Evolutionary conservation across 1,140 invertebrate genomes (phyloP), one percentile per base, ranked within the genome.

Genomic region (Babylonia areolata): DNA sequence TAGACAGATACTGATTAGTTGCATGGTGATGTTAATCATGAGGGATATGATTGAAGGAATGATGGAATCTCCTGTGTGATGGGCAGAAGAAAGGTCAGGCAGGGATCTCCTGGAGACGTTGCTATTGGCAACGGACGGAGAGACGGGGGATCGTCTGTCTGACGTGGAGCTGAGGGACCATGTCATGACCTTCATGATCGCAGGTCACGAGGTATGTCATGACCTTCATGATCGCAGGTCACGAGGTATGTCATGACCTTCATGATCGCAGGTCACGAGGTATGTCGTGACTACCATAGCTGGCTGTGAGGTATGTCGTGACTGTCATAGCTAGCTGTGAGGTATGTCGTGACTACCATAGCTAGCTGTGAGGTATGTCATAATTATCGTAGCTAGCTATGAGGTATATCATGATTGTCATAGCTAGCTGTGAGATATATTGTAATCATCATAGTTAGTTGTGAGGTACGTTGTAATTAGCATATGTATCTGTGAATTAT

Each of bases 261-360:
- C 80, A 82, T 91, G 81, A n/a, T 89, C 15, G 90, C 90, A 28
- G 90, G 90, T 0, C 90, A 91, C 82, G 90, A 90, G 88, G 89
- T 90, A n/a, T 82, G 40, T 54, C 75, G 3, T 40, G 15, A 15
- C n/a, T 31, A 51, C 71, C 35, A 15, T 75, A 33, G 69, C 87
- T 90, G 69, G 79, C 90, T 35, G 40, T 69, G 39, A 88, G 90
- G 83, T 75, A 91, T 39, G 81, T 89, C 0, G 85, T 90, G 75
- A 90, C 88, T 5, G 88, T 91, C 80, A 82, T 91, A 33, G 69
- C 87, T 90, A 54, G 79, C 90, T 35, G 40, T 69, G 39, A 88
- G 90, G 83, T 75, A 91, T 39, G 81, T 89, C 0, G 85, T 90
- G 75, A 90, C 88, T 5, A 88, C 90, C 80, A 82, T 91, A 33